Evolutionary conservation across 2,888 invertebrate species (phyloP).

Genomic region (Stenurella melanura): DNA sequence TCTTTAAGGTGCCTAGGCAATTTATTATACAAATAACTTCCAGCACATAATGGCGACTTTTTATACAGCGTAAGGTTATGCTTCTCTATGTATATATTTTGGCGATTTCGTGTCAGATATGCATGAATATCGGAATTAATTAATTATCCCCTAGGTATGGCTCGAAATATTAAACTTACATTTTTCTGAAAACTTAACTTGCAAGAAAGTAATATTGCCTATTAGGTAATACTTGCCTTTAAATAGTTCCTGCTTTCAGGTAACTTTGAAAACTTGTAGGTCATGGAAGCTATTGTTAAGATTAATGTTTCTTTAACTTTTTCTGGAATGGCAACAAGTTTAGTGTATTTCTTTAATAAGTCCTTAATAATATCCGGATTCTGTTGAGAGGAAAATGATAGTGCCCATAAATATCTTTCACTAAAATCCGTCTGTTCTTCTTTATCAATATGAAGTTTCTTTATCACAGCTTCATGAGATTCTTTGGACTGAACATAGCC

Average conservation of each 20-base stretch:
- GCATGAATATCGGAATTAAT: no score
- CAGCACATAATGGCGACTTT: no score
- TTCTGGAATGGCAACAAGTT: slow-evolving; percentile 74
- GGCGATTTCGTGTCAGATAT: no score
- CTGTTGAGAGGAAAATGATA: slow-evolving; percentile 82
- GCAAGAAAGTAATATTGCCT: no score
- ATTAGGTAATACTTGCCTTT: slow-evolving; percentile 48
- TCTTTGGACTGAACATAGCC: slow-evolving; percentile 82
- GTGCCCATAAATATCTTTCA: slow-evolving; percentile 85
- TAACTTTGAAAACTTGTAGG: slow-evolving; percentile 72
- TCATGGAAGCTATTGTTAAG: slow-evolving; percentile 80
- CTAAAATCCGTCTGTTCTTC: slow-evolving; percentile 72
- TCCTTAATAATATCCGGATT: slow-evolving; percentile 76
- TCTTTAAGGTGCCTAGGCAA: no score
- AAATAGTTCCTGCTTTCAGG: slow-evolving; percentile 55
- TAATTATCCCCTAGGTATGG: no score
- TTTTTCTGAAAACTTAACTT: no score
- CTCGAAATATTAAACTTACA: no score
- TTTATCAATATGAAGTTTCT: slow-evolving; percentile 77
- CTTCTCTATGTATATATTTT: no score
- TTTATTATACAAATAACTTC: no score
- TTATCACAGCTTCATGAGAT: slow-evolving; percentile 82
- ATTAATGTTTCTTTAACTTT: slow-evolving; percentile 82
- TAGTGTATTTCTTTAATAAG: slow-evolving; percentile 73
- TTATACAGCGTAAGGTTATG: no score